Evolutionary conservation across 2,797 vertebrate species (phyloP).

Genomic region (Erithacus rubecula): DNA sequence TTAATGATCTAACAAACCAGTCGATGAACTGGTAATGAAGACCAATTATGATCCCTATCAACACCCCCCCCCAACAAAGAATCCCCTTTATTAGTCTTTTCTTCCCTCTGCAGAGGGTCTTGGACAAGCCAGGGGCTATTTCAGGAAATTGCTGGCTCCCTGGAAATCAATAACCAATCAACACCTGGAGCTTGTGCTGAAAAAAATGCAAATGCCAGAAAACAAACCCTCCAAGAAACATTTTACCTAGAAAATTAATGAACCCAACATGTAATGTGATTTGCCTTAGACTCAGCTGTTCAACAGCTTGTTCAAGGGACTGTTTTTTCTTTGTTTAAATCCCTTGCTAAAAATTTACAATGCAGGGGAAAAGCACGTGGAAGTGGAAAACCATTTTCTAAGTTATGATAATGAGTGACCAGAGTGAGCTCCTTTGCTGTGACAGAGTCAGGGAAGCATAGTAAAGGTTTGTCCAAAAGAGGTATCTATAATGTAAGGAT

Average conservation of each 20-base stretch:
- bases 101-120: not conserved
- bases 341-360: not conserved
- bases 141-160: conserved; percentile 4
- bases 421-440: not conserved
- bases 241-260: conserved; percentile 32
- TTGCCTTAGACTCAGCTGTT: conserved; percentile 2
- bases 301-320: not conserved
- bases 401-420: not conserved
- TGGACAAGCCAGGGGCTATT: not conserved
- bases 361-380: not conserved
- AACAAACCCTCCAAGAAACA: conserved; percentile 36
- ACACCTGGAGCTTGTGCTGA: not conserved
- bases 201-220: not conserved
- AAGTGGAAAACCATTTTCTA: not conserved
- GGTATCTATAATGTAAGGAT: not conserved
- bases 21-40: conserved; percentile 56
- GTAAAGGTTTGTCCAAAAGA: not conserved
- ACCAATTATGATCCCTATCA: not conserved
- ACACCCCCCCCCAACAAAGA: not conserved
- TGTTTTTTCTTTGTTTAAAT: not conserved
- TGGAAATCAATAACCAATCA: conserved; percentile 57
- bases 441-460: not conserved
- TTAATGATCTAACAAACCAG: conserved; percentile 60
- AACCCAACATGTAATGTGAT: not conserved
- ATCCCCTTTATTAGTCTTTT: not conserved